A percentile compares a stretch with the other conserved stretches of the same genome.
Evolutionary conservation across 2,113 vertebrate genomes (phyloP).

Genomic region (Cinclus mexicanus): DNA sequence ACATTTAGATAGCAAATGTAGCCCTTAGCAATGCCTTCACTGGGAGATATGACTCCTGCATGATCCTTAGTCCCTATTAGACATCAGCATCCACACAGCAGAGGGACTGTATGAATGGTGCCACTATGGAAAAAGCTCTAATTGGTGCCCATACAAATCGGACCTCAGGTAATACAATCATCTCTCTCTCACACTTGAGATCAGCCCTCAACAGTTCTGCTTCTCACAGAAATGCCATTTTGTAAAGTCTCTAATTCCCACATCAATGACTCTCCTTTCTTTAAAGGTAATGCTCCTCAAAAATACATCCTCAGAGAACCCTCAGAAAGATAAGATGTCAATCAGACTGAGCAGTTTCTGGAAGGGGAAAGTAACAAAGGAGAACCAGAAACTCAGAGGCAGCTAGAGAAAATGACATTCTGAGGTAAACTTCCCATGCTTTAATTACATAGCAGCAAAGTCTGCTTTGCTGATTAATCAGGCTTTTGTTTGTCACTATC

Average conservation of each 20-base stretch:
- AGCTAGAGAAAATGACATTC: neutral
- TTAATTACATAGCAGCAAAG: neutral
- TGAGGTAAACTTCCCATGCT: neutral
- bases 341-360: neutral
- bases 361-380: neutral
- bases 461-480: neutral
- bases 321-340: slow-evolving; percentile 11
- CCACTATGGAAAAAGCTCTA: neutral
- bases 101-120: neutral
- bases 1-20: neutral
- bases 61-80: neutral
- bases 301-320: neutral
- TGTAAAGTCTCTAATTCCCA: slow-evolving; percentile 35
- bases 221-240: neutral
- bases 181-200: neutral
- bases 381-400: neutral
- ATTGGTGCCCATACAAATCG: slow-evolving; percentile 3
- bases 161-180: neutral
- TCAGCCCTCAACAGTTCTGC: neutral
- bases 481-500: neutral
- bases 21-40: neutral
- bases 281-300: slow-evolving; percentile 20
- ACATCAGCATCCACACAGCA: neutral
- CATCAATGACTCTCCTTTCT: slow-evolving; percentile 15
- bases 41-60: neutral